These are phyloP conservation scores for Brachycybe producta DNA, from an alignment of 2,888 invertebrate species.

Conservation along the genomic window DNA sequence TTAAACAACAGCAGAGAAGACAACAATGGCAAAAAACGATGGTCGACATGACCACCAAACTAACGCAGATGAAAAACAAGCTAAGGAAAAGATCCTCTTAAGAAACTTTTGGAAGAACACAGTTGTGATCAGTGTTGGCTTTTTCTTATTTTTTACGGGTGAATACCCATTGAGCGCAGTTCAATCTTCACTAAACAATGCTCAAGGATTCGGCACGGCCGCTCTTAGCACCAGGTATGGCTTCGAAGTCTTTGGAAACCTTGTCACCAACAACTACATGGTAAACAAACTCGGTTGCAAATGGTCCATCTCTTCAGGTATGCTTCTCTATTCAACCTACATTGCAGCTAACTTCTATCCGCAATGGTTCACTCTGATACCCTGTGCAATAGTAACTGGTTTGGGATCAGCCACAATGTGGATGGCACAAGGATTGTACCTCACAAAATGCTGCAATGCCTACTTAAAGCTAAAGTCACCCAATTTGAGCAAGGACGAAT, in stretches of 20 bases:
- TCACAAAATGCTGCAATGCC: constrained; percentile 83
- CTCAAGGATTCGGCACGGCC: constrained; percentile 5
- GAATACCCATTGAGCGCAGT: too few species aligned
- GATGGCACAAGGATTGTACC: constrained; percentile 93
- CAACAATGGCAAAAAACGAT: too few species aligned
- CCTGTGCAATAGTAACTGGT: constrained; percentile 80
- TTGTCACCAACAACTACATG: constrained; percentile 85
- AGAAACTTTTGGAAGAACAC: too few species aligned
- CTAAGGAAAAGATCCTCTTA: too few species aligned
- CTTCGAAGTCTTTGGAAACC: constrained; percentile 65
- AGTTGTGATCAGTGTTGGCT: too few species aligned
- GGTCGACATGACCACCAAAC: too few species aligned
- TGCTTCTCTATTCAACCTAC: constrained; percentile 87
- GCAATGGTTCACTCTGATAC: constrained; percentile 40
- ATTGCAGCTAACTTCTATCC: constrained; percentile 90
- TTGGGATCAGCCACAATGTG: constrained; percentile 94
- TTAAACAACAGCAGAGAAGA: too few species aligned
- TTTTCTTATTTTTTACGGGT: too few species aligned
- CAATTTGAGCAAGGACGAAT: too few species aligned
- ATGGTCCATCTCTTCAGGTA: constrained; percentile 83
- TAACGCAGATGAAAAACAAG: too few species aligned
- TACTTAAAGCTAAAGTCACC: constrained; percentile 76
- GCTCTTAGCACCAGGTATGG: background rate
- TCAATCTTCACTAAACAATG: too few species aligned
- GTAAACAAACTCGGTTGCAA: constrained; percentile 89